Evolutionary conservation across 2,113 vertebrate species (phyloP).

Genomic region (Oreotrochilus melanogaster): DNA sequence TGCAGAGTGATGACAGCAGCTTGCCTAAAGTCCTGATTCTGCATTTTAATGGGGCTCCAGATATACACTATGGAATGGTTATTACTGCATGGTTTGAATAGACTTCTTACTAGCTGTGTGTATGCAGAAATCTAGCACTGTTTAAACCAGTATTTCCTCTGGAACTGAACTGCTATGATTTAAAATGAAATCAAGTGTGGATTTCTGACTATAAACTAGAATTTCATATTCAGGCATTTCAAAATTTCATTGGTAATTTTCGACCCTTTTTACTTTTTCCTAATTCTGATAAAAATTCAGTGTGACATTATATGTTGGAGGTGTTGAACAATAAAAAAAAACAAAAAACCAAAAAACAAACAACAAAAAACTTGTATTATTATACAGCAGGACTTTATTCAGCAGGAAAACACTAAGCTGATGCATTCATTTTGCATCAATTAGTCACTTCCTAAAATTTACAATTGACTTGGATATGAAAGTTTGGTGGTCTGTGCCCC

Average conservation of each 20-base stretch:
- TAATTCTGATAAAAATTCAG: neutral
- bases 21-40: neutral
- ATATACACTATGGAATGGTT: neutral
- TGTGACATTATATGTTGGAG: neutral
- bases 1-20: neutral
- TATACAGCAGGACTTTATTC: neutral
- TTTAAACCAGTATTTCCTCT: neutral
- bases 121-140: neutral
- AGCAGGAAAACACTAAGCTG: neutral
- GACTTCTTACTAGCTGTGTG: neutral
- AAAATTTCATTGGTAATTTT: neutral
- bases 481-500: neutral
- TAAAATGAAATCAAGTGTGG: neutral
- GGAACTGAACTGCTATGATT: neutral
- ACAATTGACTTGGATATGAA: too few species aligned
- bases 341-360: too few species aligned
- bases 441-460: neutral
- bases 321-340: neutral
- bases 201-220: neutral
- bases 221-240: neutral
- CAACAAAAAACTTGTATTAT: too few species aligned
- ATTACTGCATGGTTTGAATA: neutral
- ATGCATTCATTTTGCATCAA: neutral
- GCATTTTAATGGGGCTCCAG: neutral
- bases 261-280: neutral